Percentiles rank a stretch among this genome's conserved stretches.
phyloP scores from a whole-genome alignment of 2,888 invertebrate species.

The Poecilus cupreus region DNA sequence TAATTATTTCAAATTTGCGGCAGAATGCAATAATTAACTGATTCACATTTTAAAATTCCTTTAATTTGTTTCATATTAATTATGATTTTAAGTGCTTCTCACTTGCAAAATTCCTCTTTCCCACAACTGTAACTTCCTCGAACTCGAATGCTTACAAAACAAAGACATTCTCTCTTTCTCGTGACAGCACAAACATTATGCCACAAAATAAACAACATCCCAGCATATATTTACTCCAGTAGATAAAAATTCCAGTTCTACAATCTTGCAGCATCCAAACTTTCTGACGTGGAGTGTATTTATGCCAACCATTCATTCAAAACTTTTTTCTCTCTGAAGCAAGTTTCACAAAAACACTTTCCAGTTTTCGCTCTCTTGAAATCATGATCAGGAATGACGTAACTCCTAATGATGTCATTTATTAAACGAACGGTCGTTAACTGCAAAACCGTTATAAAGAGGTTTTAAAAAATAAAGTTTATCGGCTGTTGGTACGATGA shows the following conservation, averaged over 20 bases:
- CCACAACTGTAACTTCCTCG: no score
- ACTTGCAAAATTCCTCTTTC: neutral
- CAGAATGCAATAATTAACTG: neutral
- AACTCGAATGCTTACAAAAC: constrained; percentile 6
- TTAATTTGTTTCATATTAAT: neutral
- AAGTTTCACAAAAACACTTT: constrained; percentile 30
- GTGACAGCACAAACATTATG: constrained; percentile 17
- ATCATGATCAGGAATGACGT: constrained; percentile 28
- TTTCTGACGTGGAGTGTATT: constrained; percentile 1
- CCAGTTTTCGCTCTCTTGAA: constrained; percentile 16
- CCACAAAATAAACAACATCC: constrained; percentile 25
- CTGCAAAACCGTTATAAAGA: constrained; percentile 19
- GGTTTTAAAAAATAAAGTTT: neutral
- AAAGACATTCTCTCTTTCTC: constrained; percentile 22
- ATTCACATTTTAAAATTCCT: neutral
- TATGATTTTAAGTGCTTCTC: neutral
- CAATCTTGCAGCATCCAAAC: neutral
- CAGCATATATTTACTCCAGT: constrained; percentile 7
- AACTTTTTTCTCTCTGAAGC: constrained; percentile 1
- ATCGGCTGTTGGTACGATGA: neutral
- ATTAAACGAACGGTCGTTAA: constrained; percentile 11
- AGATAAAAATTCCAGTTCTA: constrained; percentile 8
- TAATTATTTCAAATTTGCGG: no score
- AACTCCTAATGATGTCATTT: constrained; percentile 31
- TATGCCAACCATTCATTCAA: constrained; percentile 32